Evolutionary conservation across 2,113 vertebrate species (phyloP), one percentile per base, ranked within the genome.

Genomic region (Scartelaos histophorus): DNA sequence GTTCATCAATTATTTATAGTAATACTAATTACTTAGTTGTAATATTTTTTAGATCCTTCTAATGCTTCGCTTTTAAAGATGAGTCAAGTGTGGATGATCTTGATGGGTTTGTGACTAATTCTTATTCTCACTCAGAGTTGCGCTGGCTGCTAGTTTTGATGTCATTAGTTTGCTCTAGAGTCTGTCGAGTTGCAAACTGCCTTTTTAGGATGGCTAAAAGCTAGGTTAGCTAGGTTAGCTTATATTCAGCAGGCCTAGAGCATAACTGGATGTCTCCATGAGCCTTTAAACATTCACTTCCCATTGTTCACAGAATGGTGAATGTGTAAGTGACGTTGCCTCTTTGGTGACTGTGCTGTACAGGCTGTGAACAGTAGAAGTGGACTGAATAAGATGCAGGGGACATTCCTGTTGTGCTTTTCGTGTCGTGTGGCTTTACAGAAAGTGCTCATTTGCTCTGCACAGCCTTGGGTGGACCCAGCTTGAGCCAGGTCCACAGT

Each of bases 361-460:
- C 21, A 0, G 66, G 51, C 54, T 49, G 62, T 82, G 62, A 38
- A 71, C 76, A 89, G 90, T 82, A 69, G n/a, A 90, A 90, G 82
- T 71, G 21, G 72, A 34, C 80, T 72, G 79, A 85, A 72, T 76
- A 67, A 85, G 87, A 85, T 76, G 79, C 84, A 79, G 82, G 88
- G 79, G 83, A 89, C 87, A 91, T 91, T 92, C 90, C 82, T 16
- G 51, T 74, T 87, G 83, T 83, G 87, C 87, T 91, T 91, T 91
- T 89, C 87, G 85, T 89, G 90, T 90, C 85, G 82, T 92, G 92
- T 92, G 92, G 92, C 89, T 93, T 93, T 93, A 89, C 67, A 38
- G 78, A 90, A 89, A 85, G 91, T 89, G 90, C 86, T 91, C 88
- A 92, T 93, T 93, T 92, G 76, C 80, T 67, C 49, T 3, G 69